phyloP scores from a whole-genome alignment of 2,797 vertebrate species.

The Aphelocoma californica region DNA sequence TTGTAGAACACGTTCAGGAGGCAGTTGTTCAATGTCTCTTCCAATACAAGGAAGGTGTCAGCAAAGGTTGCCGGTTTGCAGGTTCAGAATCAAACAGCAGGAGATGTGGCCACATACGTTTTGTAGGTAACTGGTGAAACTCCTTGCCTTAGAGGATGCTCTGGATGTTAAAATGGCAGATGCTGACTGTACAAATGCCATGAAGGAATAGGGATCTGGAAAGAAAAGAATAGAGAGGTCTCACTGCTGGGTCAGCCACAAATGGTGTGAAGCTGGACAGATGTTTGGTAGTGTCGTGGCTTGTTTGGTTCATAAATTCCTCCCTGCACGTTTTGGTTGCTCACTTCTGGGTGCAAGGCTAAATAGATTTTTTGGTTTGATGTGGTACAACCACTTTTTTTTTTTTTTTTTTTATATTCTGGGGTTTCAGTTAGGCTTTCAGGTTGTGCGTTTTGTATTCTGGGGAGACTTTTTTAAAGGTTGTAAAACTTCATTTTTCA shows the following conservation, averaged over 20 bases:
- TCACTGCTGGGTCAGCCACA: neutral
- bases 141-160: neutral
- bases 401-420: neutral
- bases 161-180: neutral
- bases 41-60: neutral
- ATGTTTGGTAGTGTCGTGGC: neutral
- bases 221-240: neutral
- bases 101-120: rapidly evolving
- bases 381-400: neutral
- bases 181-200: neutral
- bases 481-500: neutral
- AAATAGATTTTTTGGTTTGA: neutral
- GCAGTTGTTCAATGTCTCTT: neutral
- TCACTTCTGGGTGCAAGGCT: neutral
- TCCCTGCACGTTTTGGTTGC: neutral
- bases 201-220: neutral
- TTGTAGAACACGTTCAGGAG: neutral
- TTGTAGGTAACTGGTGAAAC: neutral
- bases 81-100: neutral
- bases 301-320: neutral
- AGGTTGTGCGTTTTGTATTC: neutral
- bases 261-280: neutral
- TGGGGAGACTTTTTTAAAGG: neutral
- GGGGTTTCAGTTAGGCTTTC: neutral
- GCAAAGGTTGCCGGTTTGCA: neutral